Evolutionary conservation across 2,888 invertebrate species (phyloP).

Genomic region (Brachynemurus nebulosus): DNA sequence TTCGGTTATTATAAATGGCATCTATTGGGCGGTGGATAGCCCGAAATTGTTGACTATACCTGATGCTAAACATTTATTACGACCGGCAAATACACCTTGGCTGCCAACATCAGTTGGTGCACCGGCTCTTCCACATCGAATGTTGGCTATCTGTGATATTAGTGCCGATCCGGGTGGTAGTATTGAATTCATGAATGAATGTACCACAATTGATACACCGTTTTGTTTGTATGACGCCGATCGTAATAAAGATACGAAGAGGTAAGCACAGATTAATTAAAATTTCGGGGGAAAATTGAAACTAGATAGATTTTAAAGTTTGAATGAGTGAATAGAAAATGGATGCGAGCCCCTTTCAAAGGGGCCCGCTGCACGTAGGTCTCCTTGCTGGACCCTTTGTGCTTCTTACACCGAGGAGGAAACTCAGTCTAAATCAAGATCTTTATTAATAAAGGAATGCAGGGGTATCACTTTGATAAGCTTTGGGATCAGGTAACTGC

Average conservation of each 20-base stretch:
- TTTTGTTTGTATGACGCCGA: constrained; percentile 99
- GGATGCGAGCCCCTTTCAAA: too few relatives aligned
- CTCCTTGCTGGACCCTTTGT: too few relatives aligned
- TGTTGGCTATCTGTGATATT: constrained; percentile 95
- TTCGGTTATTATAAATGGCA: constrained; percentile 92
- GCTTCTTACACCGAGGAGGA: too few relatives aligned
- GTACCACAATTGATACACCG: constrained; percentile 98
- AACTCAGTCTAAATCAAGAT: too few relatives aligned
- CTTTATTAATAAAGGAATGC: too few relatives aligned
- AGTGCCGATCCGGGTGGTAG: constrained; percentile 98
- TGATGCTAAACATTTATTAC: constrained; percentile 87
- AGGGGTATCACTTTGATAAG: too few relatives aligned
- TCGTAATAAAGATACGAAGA: constrained; percentile 90
- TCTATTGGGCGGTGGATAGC: constrained; percentile 97
- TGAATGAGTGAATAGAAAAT: too few relatives aligned
- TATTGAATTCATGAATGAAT: constrained; percentile 99
- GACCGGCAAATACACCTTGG: constrained; percentile 88
- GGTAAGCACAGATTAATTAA: too few relatives aligned
- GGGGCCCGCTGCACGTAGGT: too few relatives aligned
- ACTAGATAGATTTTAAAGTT: too few relatives aligned
- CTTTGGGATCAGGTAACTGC: too few relatives aligned
- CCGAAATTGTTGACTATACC: constrained; percentile 94
- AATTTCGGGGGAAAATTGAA: too few relatives aligned
- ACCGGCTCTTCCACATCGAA: constrained; percentile 75
- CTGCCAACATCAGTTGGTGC: constrained; percentile 77